These are phyloP conservation scores for Sturmia bella DNA, from an alignment of 2,888 invertebrate species.

Conservation along the genomic window DNA sequence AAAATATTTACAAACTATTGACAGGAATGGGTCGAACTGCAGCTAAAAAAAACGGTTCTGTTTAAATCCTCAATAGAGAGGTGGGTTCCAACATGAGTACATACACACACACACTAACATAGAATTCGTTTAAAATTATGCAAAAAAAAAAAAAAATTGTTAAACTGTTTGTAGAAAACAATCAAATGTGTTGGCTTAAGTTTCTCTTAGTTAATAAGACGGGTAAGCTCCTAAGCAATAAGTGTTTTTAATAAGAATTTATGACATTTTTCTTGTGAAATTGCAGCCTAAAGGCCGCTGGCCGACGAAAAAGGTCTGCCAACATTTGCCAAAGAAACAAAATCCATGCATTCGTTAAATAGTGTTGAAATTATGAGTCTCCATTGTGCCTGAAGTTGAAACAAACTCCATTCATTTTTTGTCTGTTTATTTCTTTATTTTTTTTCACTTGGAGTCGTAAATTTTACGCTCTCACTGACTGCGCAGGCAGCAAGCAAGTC, in stretches of 20 bases:
- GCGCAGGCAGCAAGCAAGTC: background rate
- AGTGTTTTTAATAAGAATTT: constrained; percentile 32
- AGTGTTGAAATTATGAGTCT: constrained; percentile 64
- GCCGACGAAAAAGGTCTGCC: constrained; percentile 11
- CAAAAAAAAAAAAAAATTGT: background rate
- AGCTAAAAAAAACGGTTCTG: constrained; percentile 27
- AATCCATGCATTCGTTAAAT: constrained; percentile 53
- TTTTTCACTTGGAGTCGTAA: constrained; percentile 22
- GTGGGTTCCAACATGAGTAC: background rate
- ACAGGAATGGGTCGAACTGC: constrained; percentile 46
- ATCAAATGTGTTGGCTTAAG: background rate
- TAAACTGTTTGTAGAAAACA: background rate
- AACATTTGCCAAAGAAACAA: constrained; percentile 49
- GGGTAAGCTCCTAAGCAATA: background rate
- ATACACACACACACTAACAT: background rate
- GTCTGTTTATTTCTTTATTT: no score
- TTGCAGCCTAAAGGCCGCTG: constrained; percentile 41
- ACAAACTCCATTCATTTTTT: constrained; percentile 12
- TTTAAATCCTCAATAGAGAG: constrained; percentile 12
- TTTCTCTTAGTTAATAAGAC: background rate
- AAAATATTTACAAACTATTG: constrained; percentile 51
- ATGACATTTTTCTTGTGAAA: constrained; percentile 49
- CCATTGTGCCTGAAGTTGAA: constrained; percentile 27
- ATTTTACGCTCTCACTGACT: constrained; percentile 49
- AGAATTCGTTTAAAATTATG: background rate